These are phyloP conservation scores for Pherbina coryleti DNA, from an alignment of 2,888 invertebrate genomes.

Conservation along the genomic window DNA sequence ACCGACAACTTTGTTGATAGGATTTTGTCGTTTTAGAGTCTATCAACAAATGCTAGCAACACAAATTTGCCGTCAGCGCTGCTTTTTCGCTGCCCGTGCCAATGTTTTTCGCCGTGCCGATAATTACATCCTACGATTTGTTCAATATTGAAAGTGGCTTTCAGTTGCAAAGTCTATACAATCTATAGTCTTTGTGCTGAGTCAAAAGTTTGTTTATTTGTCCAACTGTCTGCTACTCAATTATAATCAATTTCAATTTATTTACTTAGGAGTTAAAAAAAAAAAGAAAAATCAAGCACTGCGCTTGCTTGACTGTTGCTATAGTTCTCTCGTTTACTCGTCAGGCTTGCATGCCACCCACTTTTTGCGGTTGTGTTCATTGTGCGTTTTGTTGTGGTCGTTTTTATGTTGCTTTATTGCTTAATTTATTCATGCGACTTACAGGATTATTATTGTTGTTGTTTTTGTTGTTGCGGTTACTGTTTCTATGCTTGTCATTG, in stretches of 20 bases:
- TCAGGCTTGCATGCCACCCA: background rate
- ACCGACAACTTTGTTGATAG: no score
- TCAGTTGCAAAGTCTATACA: no score
- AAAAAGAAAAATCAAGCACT: background rate
- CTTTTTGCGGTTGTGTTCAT: background rate
- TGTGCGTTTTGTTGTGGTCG: background rate
- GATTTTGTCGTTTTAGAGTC: no score
- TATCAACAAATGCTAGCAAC: no score
- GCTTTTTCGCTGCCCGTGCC: no score
- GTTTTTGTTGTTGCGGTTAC: background rate
- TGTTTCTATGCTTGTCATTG: background rate
- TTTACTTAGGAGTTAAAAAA: conserved; percentile 29
- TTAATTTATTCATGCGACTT: conserved; percentile 6
- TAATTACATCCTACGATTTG: no score
- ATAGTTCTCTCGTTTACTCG: background rate
- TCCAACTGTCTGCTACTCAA: conserved; percentile 34
- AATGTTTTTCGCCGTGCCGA: no score
- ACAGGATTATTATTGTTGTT: background rate
- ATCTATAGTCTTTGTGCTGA: no score
- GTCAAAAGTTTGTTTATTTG: conserved; percentile 3
- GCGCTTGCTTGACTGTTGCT: background rate
- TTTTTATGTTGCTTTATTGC: background rate
- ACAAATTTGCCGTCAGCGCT: no score
- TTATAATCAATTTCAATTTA: conserved; percentile 37
- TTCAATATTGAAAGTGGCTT: no score